Percentiles rank a stretch among this genome's conserved stretches.
These are phyloP conservation scores for Lepus europaeus DNA, from an alignment of 2,113 vertebrate species.

Conservation along the genomic window DNA sequence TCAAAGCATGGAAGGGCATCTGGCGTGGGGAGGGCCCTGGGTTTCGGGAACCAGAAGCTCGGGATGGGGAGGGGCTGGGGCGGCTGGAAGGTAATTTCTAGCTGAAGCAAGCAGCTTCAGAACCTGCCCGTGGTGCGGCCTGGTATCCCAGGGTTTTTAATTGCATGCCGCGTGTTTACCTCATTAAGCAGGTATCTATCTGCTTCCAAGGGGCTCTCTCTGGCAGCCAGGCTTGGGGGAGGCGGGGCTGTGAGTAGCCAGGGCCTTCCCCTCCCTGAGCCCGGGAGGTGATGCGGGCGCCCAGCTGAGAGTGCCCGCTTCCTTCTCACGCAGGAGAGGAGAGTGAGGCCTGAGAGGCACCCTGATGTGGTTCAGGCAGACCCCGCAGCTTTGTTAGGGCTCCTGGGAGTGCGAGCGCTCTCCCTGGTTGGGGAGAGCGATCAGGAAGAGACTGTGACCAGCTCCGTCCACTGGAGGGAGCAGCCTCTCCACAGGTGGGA, in stretches of 20 bases:
- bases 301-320: background rate
- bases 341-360: background rate
- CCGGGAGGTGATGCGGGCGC: background rate
- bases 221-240: background rate
- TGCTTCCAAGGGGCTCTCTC: background rate
- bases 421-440: background rate
- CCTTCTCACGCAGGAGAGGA: background rate
- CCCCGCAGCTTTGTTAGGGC: too few species aligned
- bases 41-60: background rate
- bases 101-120: background rate
- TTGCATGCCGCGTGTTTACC: background rate
- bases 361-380: background rate
- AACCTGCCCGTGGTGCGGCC: background rate
- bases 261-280: background rate
- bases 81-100: background rate
- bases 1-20: background rate
- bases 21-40: background rate
- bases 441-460: background rate
- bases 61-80: background rate
- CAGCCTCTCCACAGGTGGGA: conserved; percentile 54
- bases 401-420: too few species aligned
- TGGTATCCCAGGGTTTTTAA: background rate
- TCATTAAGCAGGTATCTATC: background rate
- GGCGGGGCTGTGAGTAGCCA: background rate
- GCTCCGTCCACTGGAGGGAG: conserved; percentile 61